These are phyloP conservation scores for Lamellibrachia satsuma DNA, from an alignment of 2,888 invertebrate genomes.

Conservation along the genomic window DNA sequence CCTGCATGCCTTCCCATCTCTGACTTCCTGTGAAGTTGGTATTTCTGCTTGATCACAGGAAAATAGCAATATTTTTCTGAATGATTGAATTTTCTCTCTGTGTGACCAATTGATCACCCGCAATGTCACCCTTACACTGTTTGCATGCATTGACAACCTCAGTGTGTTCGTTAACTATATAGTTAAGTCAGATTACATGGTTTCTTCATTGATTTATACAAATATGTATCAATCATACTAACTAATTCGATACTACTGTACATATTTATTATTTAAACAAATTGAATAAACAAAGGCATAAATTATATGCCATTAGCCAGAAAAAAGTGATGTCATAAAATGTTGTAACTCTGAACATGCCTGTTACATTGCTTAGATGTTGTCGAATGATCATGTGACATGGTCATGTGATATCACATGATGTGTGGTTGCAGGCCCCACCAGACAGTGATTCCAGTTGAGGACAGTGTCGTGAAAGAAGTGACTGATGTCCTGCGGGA, in stretches of 20 bases:
- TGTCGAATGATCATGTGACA: background rate
- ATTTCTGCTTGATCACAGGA: background rate
- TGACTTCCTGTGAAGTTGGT: background rate
- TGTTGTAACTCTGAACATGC: background rate
- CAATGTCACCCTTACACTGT: background rate
- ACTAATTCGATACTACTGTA: background rate
- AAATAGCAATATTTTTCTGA: background rate
- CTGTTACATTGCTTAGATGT: background rate
- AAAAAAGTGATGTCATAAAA: background rate
- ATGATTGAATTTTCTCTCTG: background rate
- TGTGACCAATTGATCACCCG: background rate
- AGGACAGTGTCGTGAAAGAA: conserved; percentile 90
- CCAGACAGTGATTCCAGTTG: conserved; percentile 78
- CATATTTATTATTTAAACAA: conserved; percentile 5
- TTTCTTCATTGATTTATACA: background rate
- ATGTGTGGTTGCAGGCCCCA: conserved; percentile 66
- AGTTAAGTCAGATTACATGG: background rate
- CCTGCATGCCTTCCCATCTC: background rate
- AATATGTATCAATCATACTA: background rate
- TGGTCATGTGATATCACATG: background rate
- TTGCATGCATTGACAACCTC: background rate
- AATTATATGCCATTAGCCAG: background rate
- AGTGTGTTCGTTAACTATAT: background rate
- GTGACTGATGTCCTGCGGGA: conserved; percentile 89
- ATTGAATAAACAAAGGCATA: background rate